Base-by-base conservation (phyloP, 2,888 invertebrate species). In the Emmelina monodactyla region DNA sequence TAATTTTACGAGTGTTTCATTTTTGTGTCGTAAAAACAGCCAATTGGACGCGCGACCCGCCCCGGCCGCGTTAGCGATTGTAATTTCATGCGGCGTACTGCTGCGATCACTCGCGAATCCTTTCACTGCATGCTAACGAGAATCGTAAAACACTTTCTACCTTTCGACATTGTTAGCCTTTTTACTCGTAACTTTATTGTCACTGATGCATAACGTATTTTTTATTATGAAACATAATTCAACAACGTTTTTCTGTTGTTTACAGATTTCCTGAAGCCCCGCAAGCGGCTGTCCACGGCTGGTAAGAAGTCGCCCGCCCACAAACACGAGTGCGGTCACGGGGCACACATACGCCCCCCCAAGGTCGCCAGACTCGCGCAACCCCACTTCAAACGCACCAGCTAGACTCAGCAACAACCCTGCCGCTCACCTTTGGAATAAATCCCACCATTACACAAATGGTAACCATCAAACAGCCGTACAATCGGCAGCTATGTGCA, bases 251-350 rank as follows among this genome's bases (percentile, higher is more conserved):
- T n/a, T n/a, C n/a, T n/a, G n/a, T n/a, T n/a, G n/a, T n/a, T n/a
- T n/a, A n/a, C 86, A 87, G 87, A 87, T 79, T 87, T 80, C 71
- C 76, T 87, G 83, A 83, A 84, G 60, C 83, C 83, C 38, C 84
- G 85, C 62, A 87, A 87, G 62, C 82, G 84, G 61, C 60, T 79
- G 58, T 62, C 82, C 45, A 71, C 60, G 56, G 62, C 50, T 44
- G 73, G 72, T 45, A 73, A 83, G 64, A 82, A 78, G 59, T 76
- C 78, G n/a, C 76, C 75, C 10, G 64, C 62, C 33, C 70, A 72
- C 53, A 73, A 76, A 54, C 71, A 69, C 49, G 76, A 76, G 57
- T 72, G 72, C 46, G 67, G 68, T 2, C 72, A 71, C 50, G 72
- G 76, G 13, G 68, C 70, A 34, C 75, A 75, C 56, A 64, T 76